Evolutionary conservation across 2,797 vertebrate genomes (phyloP).

Genomic region (Gambusia yucatana): DNA sequence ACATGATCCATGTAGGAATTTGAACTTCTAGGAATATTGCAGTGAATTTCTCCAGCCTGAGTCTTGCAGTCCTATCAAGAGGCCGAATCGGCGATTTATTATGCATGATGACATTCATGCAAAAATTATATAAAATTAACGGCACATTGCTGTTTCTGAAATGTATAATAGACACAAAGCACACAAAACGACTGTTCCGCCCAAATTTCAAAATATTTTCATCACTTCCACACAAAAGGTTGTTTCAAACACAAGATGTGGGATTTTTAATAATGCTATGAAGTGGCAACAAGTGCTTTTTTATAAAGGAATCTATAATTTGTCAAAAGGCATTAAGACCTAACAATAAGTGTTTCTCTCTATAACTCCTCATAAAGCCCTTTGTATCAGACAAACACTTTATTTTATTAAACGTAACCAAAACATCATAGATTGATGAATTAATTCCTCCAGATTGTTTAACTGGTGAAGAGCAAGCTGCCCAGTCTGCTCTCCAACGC

Average conservation of each 20-base stretch:
- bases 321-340: not conserved
- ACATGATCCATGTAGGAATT: not conserved
- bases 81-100: not conserved
- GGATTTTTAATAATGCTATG: not conserved
- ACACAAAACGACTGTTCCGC: not conserved
- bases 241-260: not conserved
- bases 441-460: slow-evolving; percentile 7
- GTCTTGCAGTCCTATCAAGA: not conserved
- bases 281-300: not conserved
- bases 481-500: slow-evolving; percentile 20
- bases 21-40: not conserved
- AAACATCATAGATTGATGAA: not conserved
- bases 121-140: not conserved
- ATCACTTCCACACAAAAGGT: not conserved
- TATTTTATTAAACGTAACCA: slow-evolving; percentile 1
- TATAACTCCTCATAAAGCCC: not conserved
- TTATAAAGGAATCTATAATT: not conserved
- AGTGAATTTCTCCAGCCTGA: not conserved
- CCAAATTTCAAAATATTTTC: not conserved
- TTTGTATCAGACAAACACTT: not conserved
- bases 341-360: not conserved
- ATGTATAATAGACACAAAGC: not conserved
- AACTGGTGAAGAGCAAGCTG: slow-evolving; percentile 18
- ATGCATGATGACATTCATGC: not conserved
- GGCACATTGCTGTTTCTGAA: not conserved